phyloP scores from a whole-genome alignment of 2,888 invertebrate species.

The Zaprionus lineosus region DNA sequence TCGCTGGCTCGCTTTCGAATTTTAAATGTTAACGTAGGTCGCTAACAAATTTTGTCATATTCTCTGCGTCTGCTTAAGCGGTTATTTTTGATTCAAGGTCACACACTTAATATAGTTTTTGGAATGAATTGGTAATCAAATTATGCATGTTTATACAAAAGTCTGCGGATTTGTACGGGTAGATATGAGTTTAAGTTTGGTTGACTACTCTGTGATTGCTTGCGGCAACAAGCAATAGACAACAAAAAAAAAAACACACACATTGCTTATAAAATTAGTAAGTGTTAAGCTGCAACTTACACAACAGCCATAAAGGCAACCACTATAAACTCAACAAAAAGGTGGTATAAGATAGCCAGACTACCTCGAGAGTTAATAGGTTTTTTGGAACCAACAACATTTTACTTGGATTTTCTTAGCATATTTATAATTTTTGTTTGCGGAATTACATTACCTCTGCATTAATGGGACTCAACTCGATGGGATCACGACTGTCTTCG shows the following conservation, averaged over 20 bases:
- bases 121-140: conserved; percentile 20
- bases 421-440: background rate
- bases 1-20: conserved; percentile 22
- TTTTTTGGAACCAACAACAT: too few relatives aligned
- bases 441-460: conserved; percentile 81
- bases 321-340: background rate
- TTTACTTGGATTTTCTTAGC: background rate
- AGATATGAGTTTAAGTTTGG: too few relatives aligned
- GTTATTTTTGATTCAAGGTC: conserved; percentile 50
- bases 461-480: conserved; percentile 81
- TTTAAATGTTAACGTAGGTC: conserved; percentile 64
- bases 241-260: too few relatives aligned
- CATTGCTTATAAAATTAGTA: conserved; percentile 60
- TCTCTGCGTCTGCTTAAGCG: conserved; percentile 3
- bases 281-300: conserved; percentile 39
- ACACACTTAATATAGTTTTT: conserved; percentile 12
- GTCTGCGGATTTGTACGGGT: too few relatives aligned
- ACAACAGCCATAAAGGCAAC: conserved; percentile 40
- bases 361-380: too few relatives aligned
- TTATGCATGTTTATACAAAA: conserved; percentile 10
- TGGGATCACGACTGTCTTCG: conserved; percentile 59
- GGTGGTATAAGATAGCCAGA: too few relatives aligned
- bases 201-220: background rate
- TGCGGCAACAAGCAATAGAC: conserved; percentile 11
- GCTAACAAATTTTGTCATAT: conserved; percentile 47